Conservation (phyloP, 2,888 invertebrate species). For the Lepidocyrtinus sp. region DNA sequence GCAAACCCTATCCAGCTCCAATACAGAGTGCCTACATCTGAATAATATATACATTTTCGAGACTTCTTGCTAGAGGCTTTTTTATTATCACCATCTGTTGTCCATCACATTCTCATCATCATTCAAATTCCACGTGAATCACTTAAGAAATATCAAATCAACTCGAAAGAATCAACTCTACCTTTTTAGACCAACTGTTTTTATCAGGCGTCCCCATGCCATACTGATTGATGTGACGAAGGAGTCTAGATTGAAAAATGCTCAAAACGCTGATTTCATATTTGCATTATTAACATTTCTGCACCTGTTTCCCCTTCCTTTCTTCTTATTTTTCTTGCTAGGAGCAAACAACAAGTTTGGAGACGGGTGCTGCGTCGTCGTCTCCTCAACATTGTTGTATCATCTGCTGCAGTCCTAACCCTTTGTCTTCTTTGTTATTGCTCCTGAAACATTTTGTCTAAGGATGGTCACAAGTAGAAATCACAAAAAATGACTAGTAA, state of each 20-base stretch:
- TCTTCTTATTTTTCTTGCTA: conserved; percentile 13
- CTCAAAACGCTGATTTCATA: conserved; percentile 56
- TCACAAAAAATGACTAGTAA: conserved; percentile 38
- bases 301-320: conserved; percentile 53
- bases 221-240: conserved; percentile 59
- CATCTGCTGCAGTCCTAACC: too few species aligned
- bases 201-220: conserved; percentile 32
- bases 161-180: conserved; percentile 1
- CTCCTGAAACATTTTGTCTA: conserved; percentile 41
- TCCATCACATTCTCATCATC: conserved; percentile 55
- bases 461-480: conserved; percentile 27
- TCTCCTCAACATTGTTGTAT: not conserved
- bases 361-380: not conserved
- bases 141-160: conserved; percentile 12
- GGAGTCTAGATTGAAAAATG: conserved; percentile 41
- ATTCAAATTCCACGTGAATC: conserved; percentile 61
- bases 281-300: conserved; percentile 60
- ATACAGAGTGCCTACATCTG: not conserved
- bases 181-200: conserved; percentile 47
- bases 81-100: conserved; percentile 55
- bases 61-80: conserved; percentile 38
- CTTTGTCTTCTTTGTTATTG: conserved; percentile 54
- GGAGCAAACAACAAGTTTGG: not conserved
- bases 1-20: not conserved
- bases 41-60: not conserved